These are phyloP conservation scores for Sinohyriopsis cumingii DNA, from an alignment of 2,888 invertebrate genomes.

Conservation along the genomic window DNA sequence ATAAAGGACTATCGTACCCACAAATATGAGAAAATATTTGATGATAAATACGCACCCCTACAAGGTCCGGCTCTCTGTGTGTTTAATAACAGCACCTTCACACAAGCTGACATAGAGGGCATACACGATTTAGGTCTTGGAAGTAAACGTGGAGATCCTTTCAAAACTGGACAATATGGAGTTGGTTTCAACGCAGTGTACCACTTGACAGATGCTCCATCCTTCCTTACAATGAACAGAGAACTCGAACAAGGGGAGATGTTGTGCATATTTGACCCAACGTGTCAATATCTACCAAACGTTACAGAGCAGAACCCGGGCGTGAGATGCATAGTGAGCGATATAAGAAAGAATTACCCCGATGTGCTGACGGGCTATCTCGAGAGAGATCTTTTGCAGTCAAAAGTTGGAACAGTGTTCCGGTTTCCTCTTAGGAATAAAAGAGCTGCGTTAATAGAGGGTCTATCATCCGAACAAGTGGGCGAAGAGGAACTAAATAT, in stretches of 20 bases:
- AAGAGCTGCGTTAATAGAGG: conserved; percentile 40
- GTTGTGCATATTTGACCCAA: conserved; percentile 64
- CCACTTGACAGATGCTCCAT: conserved; percentile 58
- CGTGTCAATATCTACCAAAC: conserved; percentile 52
- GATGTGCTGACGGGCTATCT: conserved; percentile 34
- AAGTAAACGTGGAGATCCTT: conserved; percentile 51
- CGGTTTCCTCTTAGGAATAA: conserved; percentile 35
- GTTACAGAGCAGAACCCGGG: conserved; percentile 29
- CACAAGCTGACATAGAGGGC: conserved; percentile 47
- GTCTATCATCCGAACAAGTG: conserved; percentile 9
- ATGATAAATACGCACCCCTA: conserved; percentile 44
- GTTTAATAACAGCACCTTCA: conserved; percentile 52
- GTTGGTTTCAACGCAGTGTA: conserved; percentile 63
- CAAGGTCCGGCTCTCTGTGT: conserved; percentile 60
- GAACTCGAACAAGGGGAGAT: conserved; percentile 38
- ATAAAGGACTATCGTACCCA: conserved; percentile 57
- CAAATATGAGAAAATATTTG: conserved; percentile 16
- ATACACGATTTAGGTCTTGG: conserved; percentile 57
- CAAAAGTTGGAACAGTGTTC: conserved; percentile 33
- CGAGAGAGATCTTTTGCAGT: conserved; percentile 16
- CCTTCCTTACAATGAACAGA: conserved; percentile 46
- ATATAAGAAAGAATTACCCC: conserved; percentile 21
- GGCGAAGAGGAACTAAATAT: conserved; percentile 5
- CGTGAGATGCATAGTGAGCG: conserved; percentile 17
- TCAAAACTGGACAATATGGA: conserved; percentile 60